Conservation (phyloP, 2,113 vertebrate genomes). For the Agelaius tricolor region DNA sequence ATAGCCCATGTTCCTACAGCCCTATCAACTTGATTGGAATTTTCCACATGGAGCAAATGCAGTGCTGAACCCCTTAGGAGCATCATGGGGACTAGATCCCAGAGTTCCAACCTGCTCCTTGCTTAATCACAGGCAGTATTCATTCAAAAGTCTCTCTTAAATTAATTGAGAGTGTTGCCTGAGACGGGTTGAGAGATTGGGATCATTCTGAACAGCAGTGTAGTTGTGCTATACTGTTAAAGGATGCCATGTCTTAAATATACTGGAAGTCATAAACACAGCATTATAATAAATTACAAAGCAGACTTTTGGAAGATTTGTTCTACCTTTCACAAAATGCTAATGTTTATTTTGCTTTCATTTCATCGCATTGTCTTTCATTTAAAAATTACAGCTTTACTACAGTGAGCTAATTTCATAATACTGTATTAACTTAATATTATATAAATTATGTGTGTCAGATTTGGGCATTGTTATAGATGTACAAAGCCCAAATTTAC, state of each 20-base stretch:
- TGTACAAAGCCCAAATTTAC: constrained; percentile 75
- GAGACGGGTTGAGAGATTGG: not conserved
- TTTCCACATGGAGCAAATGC: not conserved
- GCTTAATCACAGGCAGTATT: not conserved
- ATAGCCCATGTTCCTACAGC: not conserved
- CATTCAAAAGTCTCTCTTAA: not conserved
- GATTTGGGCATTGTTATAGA: constrained; percentile 71
- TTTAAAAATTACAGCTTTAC: constrained; percentile 80
- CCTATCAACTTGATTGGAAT: not conserved
- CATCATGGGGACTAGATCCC: not conserved
- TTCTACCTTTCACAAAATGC: constrained; percentile 75
- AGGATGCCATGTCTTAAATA: constrained; percentile 48
- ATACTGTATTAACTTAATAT: constrained; percentile 81
- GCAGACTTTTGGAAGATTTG: constrained; percentile 70
- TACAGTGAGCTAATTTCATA: constrained; percentile 79
- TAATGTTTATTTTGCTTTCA: constrained; percentile 74
- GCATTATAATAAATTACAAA: constrained; percentile 60
- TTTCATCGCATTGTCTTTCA: constrained; percentile 67
- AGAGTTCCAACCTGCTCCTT: not conserved
- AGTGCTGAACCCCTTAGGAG: not conserved
- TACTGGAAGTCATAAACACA: constrained; percentile 54
- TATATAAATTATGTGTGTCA: constrained; percentile 78
- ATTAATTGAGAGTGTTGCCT: not conserved
- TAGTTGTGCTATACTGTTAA: not conserved
- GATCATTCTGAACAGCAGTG: not conserved